Conservation (phyloP, 2,888 invertebrate genomes). For the Sinodicranocentrus sp. region DNA sequence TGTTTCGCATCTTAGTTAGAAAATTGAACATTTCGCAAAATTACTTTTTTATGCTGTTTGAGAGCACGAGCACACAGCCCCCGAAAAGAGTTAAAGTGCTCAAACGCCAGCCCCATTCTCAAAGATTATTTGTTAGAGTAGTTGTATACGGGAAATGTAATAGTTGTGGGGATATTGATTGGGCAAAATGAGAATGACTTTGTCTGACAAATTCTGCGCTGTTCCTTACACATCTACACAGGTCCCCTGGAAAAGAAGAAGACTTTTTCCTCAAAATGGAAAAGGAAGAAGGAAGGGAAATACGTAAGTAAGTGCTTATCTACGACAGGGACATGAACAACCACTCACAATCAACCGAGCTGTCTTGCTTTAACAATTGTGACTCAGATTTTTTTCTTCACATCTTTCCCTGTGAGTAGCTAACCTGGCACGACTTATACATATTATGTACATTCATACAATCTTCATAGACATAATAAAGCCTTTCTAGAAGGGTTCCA, state of each 20-base stretch:
- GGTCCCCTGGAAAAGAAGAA: conserved; percentile 18
- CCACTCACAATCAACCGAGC: conserved; percentile 45
- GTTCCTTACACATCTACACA: neutral
- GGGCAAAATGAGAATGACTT: conserved; percentile 52
- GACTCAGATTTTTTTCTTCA: conserved; percentile 11
- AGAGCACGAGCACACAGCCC: neutral
- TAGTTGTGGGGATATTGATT: conserved; percentile 44
- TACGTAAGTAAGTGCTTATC: conserved; percentile 40
- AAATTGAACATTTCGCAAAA: conserved; percentile 33
- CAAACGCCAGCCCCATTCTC: conserved; percentile 1
- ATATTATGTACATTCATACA: too few species aligned
- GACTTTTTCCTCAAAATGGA: neutral
- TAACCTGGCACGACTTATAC: too few species aligned
- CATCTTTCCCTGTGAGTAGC: too few species aligned
- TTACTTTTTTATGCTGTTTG: conserved; percentile 32
- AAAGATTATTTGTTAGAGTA: conserved; percentile 17
- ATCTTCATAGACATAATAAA: too few species aligned
- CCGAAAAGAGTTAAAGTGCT: too few species aligned
- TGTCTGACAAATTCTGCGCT: conserved; percentile 51
- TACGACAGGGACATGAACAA: conserved; percentile 47
- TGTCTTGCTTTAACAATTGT: conserved; percentile 24
- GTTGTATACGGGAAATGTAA: conserved; percentile 12
- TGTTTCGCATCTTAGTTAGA: too few species aligned
- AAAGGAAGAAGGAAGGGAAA: neutral
- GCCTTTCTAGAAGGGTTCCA: too few species aligned